A percentile compares a stretch with the other conserved stretches of the same genome.
Evolutionary conservation across 1,140 invertebrate genomes (phyloP).

Genomic region (Pararge aegeria): DNA sequence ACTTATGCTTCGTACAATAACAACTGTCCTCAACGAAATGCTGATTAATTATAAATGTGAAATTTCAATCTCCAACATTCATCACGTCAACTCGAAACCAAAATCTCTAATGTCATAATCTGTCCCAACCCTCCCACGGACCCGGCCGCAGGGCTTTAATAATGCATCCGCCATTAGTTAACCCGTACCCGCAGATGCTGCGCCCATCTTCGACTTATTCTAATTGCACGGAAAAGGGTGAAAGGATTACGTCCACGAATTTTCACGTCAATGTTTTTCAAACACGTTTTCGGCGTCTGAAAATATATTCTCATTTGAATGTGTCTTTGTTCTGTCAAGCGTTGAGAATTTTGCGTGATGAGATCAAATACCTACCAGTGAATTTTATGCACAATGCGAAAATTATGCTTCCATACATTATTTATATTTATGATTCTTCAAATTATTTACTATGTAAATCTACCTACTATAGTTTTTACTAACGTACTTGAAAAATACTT

Average conservation of each 20-base stretch:
- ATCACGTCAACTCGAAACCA: conserved; percentile 36
- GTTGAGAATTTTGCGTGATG: neutral
- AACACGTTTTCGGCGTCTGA: conserved; percentile 6
- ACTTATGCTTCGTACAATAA: neutral
- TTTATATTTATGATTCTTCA: too few relatives aligned
- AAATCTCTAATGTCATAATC: conserved; percentile 65
- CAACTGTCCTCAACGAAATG: neutral
- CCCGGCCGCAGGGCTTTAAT: conserved; percentile 61
- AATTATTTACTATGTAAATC: too few relatives aligned
- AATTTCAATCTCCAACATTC: conserved; percentile 24
- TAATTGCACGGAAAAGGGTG: conserved; percentile 65
- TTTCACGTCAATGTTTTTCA: conserved; percentile 7
- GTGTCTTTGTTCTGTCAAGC: neutral
- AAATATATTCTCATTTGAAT: conserved; percentile 29
- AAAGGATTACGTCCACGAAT: conserved; percentile 52
- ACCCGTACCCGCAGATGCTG: conserved; percentile 65
- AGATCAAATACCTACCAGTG: conserved; percentile 34
- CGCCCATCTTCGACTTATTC: conserved; percentile 66
- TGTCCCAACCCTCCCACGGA: conserved; percentile 57
- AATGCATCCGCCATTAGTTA: conserved; percentile 75
- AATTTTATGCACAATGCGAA: too few relatives aligned
- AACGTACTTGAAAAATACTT: too few relatives aligned
- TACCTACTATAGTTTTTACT: too few relatives aligned
- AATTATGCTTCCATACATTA: too few relatives aligned
- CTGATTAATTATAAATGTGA: conserved; percentile 5